Percentiles rank a stretch among this genome's conserved stretches.
Conservation (phyloP, 2,797 vertebrate genomes). For the Limosa lapponica region DNA sequence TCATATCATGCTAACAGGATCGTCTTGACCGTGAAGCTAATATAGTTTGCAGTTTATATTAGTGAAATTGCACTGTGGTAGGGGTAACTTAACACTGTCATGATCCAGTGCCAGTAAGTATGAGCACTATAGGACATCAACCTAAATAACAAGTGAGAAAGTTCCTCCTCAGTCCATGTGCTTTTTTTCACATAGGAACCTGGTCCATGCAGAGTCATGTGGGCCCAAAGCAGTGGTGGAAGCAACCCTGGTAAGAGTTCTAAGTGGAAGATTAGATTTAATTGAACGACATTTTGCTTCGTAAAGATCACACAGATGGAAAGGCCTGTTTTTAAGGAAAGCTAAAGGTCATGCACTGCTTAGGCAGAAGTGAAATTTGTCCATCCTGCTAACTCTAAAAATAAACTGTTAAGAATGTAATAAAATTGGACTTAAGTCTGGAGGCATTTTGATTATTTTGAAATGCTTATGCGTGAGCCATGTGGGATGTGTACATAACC, state of each 20-base stretch:
- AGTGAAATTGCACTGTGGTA: not conserved
- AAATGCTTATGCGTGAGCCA: not conserved
- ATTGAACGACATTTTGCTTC: not conserved
- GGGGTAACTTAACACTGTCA: not conserved
- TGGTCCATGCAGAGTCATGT: not conserved
- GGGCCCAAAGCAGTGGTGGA: not conserved
- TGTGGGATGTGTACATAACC: not conserved
- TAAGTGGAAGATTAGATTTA: not conserved
- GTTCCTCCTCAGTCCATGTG: not conserved
- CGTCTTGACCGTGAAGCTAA: not conserved
- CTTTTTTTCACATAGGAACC: not conserved
- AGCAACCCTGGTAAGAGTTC: not conserved
- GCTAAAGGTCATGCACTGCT: constrained; percentile 42
- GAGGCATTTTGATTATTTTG: constrained; percentile 7
- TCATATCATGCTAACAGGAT: not conserved
- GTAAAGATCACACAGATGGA: constrained; percentile 41
- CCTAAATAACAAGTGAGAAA: not conserved
- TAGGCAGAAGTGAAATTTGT: constrained; percentile 46
- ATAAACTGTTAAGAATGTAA: constrained; percentile 45
- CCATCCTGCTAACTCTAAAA: constrained; percentile 26
- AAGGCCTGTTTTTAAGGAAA: constrained; percentile 10
- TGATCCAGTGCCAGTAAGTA: not conserved
- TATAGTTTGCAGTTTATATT: not conserved
- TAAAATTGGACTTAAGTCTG: constrained; percentile 42
- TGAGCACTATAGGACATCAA: not conserved